These are phyloP conservation scores for Lasioglossum leucozonium DNA, from an alignment of 2,888 invertebrate genomes.

Conservation along the genomic window DNA sequence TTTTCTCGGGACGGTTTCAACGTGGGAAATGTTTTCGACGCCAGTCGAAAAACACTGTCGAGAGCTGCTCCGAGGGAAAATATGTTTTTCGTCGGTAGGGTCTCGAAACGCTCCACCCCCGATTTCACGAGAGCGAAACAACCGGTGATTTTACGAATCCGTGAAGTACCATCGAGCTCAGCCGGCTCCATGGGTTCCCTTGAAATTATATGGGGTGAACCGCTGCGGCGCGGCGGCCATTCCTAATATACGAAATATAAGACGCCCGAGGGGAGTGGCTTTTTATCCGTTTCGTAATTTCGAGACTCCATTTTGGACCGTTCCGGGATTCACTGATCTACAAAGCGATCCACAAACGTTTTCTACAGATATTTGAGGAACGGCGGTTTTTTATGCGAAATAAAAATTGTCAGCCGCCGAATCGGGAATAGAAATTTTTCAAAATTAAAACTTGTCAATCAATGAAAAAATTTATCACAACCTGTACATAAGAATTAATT, in stretches of 20 bases:
- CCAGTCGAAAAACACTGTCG: too few species aligned
- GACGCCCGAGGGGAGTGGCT: background rate
- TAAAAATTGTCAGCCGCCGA: background rate
- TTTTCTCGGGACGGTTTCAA: background rate
- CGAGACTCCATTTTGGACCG: background rate
- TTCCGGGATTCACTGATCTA: background rate
- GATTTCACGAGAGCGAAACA: constrained; percentile 51
- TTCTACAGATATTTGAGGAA: background rate
- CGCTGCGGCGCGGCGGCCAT: constrained; percentile 38
- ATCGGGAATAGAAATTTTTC: background rate
- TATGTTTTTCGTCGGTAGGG: constrained; percentile 17
- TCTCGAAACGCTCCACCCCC: constrained; percentile 47
- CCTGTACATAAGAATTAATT: background rate
- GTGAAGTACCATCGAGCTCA: constrained; percentile 45
- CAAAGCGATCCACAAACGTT: background rate
- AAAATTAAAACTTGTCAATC: background rate
- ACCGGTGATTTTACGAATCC: constrained; percentile 59
- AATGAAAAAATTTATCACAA: background rate
- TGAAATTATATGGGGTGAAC: constrained; percentile 56
- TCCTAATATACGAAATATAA: constrained; percentile 38
- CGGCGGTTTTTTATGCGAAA: too few species aligned
- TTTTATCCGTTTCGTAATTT: constrained; percentile 16
- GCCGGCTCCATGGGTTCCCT: constrained; percentile 29
- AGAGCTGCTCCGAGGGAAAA: constrained; percentile 18
- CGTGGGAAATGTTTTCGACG: background rate